Conservation (phyloP, 2,113 vertebrate genomes). For the Phylloscopus trochilus region DNA sequence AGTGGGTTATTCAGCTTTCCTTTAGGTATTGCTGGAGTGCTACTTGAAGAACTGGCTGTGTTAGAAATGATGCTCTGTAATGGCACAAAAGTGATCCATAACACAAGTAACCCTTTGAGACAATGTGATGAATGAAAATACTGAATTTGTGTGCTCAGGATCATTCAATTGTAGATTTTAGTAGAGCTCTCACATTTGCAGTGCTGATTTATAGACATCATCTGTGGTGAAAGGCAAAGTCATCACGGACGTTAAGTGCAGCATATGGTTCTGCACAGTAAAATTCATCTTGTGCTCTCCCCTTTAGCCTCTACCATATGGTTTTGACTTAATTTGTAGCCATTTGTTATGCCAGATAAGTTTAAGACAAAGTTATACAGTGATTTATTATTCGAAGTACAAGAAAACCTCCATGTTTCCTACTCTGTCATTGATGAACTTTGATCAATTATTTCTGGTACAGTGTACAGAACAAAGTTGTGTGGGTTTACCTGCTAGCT, state of each 20-base stretch:
- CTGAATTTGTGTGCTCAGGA: not conserved
- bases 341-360: constrained; percentile 48
- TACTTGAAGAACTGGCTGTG: not conserved
- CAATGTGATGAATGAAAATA: not conserved
- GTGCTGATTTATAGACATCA: constrained; percentile 29
- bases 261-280: constrained; percentile 44
- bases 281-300: constrained; percentile 41
- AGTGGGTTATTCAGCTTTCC: not conserved
- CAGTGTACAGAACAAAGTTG: not conserved
- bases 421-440: not conserved
- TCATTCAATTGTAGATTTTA: not conserved
- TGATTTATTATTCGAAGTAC: constrained; percentile 27
- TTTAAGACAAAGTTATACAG: constrained; percentile 28
- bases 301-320: constrained; percentile 46
- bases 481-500: constrained; percentile 22
- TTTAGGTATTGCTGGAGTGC: not conserved
- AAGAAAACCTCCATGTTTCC: not conserved
- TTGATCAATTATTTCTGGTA: constrained; percentile 11
- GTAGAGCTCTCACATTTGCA: not conserved
- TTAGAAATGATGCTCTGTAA: not conserved
- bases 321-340: constrained; percentile 53
- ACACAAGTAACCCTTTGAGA: not conserved
- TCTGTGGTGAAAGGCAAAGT: constrained; percentile 38
- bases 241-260: constrained; percentile 13
- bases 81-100: not conserved